A percentile compares a stretch with the other conserved stretches of the same genome.
Evolutionary conservation across 2,113 vertebrate species (phyloP).

Genomic region (Aegithalos caudatus): DNA sequence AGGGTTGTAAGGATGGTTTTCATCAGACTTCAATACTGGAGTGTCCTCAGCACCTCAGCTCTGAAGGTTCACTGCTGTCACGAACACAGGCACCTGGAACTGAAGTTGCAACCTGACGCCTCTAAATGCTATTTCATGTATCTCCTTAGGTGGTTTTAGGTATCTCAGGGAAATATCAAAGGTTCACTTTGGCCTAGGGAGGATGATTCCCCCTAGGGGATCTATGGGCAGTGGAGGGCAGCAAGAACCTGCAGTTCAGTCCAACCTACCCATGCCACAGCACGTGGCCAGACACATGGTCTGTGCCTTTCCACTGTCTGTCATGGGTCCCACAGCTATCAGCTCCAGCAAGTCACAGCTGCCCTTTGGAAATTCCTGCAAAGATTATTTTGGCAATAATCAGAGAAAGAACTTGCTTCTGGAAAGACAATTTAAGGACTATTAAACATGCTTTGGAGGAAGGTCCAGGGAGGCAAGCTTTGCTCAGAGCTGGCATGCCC

Average conservation of each 20-base stretch:
- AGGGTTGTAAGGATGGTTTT: background rate
- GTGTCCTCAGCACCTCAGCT: background rate
- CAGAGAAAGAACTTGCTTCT: background rate
- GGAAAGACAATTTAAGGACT: background rate
- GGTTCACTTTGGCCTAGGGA: background rate
- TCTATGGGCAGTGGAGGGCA: background rate
- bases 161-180: background rate
- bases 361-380: background rate
- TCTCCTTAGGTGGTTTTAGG: background rate
- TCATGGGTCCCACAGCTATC: background rate
- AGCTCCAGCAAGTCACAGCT: background rate
- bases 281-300: accelerated
- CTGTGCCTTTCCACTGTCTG: background rate
- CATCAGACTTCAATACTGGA: background rate
- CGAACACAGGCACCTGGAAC: background rate
- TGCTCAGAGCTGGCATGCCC: background rate
- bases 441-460: background rate
- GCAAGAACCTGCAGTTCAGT: background rate
- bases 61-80: background rate
- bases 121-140: background rate
- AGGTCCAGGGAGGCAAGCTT: background rate
- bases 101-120: background rate
- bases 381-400: background rate
- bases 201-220: background rate
- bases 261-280: background rate